These are phyloP conservation scores for Sternarchorhynchus goeldii DNA, from an alignment of 2,797 vertebrate species.

Conservation along the genomic window DNA sequence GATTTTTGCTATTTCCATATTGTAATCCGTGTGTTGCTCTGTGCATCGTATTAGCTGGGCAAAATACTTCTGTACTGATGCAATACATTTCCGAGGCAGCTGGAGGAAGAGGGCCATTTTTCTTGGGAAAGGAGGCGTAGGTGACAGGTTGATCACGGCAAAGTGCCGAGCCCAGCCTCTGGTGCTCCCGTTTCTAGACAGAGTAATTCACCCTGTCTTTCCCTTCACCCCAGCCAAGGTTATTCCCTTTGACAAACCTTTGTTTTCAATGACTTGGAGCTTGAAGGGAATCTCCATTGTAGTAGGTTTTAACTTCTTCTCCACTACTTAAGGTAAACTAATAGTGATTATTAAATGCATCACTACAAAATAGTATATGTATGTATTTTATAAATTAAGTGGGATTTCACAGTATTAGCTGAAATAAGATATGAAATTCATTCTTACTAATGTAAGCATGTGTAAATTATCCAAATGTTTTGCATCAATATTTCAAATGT, in stretches of 20 bases:
- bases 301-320: no score
- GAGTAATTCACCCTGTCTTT: slow-evolving; percentile 41
- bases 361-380: not conserved
- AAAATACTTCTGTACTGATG: slow-evolving; percentile 16
- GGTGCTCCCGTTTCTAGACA: slow-evolving; percentile 19
- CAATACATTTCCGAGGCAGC: slow-evolving; percentile 8
- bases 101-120: slow-evolving; percentile 30
- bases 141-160: slow-evolving; percentile 46
- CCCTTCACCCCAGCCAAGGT: slow-evolving; percentile 37
- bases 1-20: not conserved
- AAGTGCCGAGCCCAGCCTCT: slow-evolving; percentile 40
- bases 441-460: no score
- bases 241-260: slow-evolving; percentile 13
- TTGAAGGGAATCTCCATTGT: not conserved
- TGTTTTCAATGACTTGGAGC: not conserved
- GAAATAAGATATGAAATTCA: no score
- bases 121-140: slow-evolving; percentile 30
- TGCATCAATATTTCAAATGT: no score
- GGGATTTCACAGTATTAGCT: no score
- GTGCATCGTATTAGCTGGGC: not conserved
- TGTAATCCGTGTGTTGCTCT: not conserved
- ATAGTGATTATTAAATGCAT: not conserved
- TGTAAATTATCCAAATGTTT: no score
- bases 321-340: not conserved
- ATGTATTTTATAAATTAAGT: no score